Evolutionary conservation across 1,140 invertebrate species (phyloP), one percentile per base, ranked within the genome.

Genomic region (Luehdorfia chinensis): DNA sequence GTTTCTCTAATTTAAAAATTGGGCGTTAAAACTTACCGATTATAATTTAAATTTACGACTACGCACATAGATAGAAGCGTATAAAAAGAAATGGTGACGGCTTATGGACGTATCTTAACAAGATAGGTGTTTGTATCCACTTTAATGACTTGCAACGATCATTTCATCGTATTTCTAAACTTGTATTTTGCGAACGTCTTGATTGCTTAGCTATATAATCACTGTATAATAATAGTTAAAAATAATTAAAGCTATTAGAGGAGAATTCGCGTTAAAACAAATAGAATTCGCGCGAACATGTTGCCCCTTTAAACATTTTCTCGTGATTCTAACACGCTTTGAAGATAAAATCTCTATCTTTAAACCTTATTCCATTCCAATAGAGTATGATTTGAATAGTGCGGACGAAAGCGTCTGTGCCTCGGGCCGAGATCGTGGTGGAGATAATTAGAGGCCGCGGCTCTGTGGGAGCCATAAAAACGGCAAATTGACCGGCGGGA

Each of bases 401-500:
- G 21, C 2, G 7, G 7, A 2, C 34, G 48, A 55, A 48, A 50
- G 57, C 52, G 63, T 51, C 59, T 55, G 56, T 55, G 71, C 73
- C 71, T 66, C 64, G 59, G 73, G 79, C 65, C 63, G 66, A 69
- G 75, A 80, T 83, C 79, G 77, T 78, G 78, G 74, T 63, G 31
- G 70, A 81, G 74, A 83, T 85, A 84, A 85, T 85, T 84, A 85
- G 75, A 86, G 79, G 71, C 71, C 81, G 76, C 75, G 73, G 75
- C 77, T 66, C 73, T 76, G 74, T 81, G 77, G 77, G 69, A 77
- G 81, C 79, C 72, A 85, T 85, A 85, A 85, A 85, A 85, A 85
- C 78, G 70, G 81, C 81, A 81, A 85, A 85, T 83, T 85, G 81
- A 85, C 79, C 81, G 81, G 79, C 81, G 81, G 81, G 81, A 85